A percentile compares a stretch with the other conserved stretches of the same genome.
phyloP scores from a whole-genome alignment of 2,797 vertebrate genomes.

The Gymnodraco acuticeps region DNA sequence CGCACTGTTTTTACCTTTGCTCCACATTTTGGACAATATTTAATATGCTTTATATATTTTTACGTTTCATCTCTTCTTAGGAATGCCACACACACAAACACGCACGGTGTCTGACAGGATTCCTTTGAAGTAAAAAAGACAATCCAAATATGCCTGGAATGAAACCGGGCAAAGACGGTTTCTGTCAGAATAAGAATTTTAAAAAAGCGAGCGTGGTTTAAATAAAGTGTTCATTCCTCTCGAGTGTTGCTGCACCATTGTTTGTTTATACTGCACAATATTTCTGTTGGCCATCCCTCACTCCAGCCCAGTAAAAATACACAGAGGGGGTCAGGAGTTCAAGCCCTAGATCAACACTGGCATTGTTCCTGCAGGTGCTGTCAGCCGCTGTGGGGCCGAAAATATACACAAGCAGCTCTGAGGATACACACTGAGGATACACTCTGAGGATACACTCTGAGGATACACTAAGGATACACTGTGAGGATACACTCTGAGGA shows the following conservation, averaged over 20 bases:
- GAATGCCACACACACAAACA: conserved; percentile 20
- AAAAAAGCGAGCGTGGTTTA: conserved; percentile 39
- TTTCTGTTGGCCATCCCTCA: conserved; percentile 61
- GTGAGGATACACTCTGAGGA: too few species aligned
- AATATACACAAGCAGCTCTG: conserved; percentile 47
- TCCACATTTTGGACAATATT: conserved; percentile 46
- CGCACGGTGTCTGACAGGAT: conserved; percentile 31
- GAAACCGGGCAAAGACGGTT: conserved; percentile 49
- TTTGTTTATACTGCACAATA: conserved; percentile 75
- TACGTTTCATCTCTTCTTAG: conserved; percentile 32
- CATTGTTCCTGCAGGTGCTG: conserved; percentile 78
- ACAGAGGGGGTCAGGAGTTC: conserved; percentile 80
- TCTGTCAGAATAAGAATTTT: conserved; percentile 10
- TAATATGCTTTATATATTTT: conserved; percentile 41
- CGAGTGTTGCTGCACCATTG: conserved; percentile 50
- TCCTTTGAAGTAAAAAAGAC: conserved; percentile 68
- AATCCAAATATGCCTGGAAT: conserved; percentile 74
- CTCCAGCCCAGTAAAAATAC: conserved; percentile 78
- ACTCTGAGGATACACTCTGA: too few species aligned
- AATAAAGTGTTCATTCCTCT: conserved; percentile 65
- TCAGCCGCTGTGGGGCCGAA: conserved; percentile 59
- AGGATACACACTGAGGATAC: conserved; percentile 28
- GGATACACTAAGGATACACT: too few species aligned
- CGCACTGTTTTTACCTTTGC: conserved; percentile 35
- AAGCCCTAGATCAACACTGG: conserved; percentile 68